phyloP scores from a whole-genome alignment of 1,140 invertebrate genomes.

The Drosophila dunni region DNA sequence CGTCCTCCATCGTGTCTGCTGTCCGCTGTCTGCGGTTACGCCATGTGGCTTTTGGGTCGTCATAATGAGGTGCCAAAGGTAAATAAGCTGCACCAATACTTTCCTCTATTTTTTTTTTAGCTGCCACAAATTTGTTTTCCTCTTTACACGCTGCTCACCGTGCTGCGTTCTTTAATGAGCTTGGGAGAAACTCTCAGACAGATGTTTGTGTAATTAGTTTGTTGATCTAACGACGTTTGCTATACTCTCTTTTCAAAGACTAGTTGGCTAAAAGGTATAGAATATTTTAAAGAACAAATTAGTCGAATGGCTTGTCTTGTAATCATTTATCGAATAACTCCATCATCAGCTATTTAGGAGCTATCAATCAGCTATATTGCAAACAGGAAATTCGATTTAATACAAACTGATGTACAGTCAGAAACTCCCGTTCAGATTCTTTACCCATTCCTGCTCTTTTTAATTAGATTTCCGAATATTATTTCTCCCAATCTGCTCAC shows the following conservation, averaged over 20 bases:
- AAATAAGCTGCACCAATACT: constrained; percentile 58
- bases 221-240: background rate
- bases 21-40: constrained; percentile 53
- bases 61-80: constrained; percentile 76
- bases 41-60: constrained; percentile 70
- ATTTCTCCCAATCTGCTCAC: constrained; percentile 10
- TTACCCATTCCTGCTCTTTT: constrained; percentile 3
- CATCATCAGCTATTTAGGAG: background rate
- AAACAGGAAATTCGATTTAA: no score
- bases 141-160: constrained; percentile 13
- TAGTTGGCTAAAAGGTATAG: background rate
- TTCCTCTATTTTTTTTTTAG: constrained; percentile 32
- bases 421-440: background rate
- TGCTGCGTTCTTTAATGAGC: constrained; percentile 70
- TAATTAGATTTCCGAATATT: constrained; percentile 22
- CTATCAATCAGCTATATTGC: no score
- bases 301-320: no score
- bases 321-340: background rate
- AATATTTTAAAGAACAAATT: no score
- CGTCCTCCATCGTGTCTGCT: constrained; percentile 20
- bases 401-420: no score
- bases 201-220: constrained; percentile 60
- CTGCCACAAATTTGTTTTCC: constrained; percentile 39
- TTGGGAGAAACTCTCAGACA: constrained; percentile 29
- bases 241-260: background rate